Conservation (phyloP, 2,888 invertebrate species). For the Tachina lurida region DNA sequence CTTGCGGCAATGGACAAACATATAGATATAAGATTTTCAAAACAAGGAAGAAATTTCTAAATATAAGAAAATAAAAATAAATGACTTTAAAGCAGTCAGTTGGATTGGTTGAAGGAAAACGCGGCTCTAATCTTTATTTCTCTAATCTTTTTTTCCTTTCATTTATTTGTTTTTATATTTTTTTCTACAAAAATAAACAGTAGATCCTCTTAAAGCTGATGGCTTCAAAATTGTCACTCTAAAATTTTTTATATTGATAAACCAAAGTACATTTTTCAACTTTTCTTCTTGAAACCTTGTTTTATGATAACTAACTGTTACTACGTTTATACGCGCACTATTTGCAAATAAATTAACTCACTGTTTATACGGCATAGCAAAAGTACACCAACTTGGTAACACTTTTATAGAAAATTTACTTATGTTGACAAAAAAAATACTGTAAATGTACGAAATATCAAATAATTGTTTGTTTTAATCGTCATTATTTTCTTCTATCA, state of each 20-base stretch:
- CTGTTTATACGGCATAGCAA: too few relatives aligned
- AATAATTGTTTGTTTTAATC: too few relatives aligned
- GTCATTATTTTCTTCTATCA: too few relatives aligned
- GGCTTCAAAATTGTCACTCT: too few relatives aligned
- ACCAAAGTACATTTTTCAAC: not conserved
- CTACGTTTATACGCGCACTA: too few relatives aligned
- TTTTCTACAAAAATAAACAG: not conserved
- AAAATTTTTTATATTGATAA: not conserved
- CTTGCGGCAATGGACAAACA: slow-evolving; percentile 49
- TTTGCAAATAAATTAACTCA: too few relatives aligned
- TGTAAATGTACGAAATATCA: too few relatives aligned
- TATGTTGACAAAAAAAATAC: too few relatives aligned
- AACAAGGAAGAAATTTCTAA: too few relatives aligned
- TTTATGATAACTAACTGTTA: slow-evolving; percentile 29
- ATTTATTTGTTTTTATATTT: not conserved
- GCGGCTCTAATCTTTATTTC: slow-evolving; percentile 45
- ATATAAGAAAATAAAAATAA: not conserved
- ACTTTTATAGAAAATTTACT: too few relatives aligned
- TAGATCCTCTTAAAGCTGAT: not conserved
- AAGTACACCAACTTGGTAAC: too few relatives aligned
- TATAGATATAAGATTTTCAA: slow-evolving; percentile 4
- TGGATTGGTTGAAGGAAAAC: slow-evolving; percentile 20
- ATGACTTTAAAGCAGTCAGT: not conserved
- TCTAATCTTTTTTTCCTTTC: slow-evolving; percentile 33
- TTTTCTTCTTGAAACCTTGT: not conserved